phyloP scores from a whole-genome alignment of 2,113 vertebrate species.

The Tyto alba region DNA sequence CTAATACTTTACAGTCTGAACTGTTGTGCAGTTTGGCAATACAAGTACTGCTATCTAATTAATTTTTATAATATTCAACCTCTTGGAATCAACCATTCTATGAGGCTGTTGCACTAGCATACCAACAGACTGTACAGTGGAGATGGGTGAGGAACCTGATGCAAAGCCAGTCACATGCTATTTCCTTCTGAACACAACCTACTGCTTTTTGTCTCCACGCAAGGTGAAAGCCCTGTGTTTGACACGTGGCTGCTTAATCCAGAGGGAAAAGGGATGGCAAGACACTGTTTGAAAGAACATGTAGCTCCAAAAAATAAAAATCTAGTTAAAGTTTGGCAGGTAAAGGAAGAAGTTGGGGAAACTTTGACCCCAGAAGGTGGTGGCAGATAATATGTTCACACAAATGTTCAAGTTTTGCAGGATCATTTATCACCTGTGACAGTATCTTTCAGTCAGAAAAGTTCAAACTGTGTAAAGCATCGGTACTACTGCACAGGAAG shows the following conservation, averaged over 20 bases:
- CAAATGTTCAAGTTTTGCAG: neutral
- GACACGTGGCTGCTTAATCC: neutral
- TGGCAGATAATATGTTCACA: neutral
- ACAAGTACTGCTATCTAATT: neutral
- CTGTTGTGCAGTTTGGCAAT: neutral
- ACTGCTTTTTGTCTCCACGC: neutral
- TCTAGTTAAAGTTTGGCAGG: neutral
- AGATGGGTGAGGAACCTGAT: neutral
- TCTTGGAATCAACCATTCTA: neutral
- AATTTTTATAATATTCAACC: neutral
- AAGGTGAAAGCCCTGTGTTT: neutral
- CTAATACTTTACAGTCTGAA: neutral
- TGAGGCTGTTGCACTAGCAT: neutral
- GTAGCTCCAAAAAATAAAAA: neutral
- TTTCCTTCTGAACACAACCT: neutral
- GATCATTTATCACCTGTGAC: constrained; percentile 23
- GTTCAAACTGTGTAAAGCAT: neutral
- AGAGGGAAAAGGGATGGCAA: neutral
- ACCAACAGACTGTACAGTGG: neutral
- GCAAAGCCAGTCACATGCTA: neutral
- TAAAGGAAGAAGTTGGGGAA: neutral
- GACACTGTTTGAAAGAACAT: neutral
- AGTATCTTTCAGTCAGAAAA: neutral
- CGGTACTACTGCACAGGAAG: neutral
- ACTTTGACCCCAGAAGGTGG: neutral